These are phyloP conservation scores for Lacanobia wlatinum DNA, from an alignment of 2,888 invertebrate genomes.

Conservation along the genomic window DNA sequence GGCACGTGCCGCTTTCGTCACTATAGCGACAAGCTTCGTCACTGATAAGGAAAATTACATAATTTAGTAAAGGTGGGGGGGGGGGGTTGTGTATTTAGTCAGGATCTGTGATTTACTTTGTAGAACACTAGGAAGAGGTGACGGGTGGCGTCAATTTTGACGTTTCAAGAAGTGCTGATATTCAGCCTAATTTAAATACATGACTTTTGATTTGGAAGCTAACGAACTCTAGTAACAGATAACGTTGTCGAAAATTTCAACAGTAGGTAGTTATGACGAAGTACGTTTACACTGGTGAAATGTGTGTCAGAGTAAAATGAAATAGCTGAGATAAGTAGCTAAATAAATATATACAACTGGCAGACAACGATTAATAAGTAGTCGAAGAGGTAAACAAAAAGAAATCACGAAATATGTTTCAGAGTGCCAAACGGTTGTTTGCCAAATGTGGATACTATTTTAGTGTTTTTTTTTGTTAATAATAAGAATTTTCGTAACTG, in stretches of 20 bases:
- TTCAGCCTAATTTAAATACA: not conserved
- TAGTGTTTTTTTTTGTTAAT: not conserved
- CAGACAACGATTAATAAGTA: constrained; percentile 7
- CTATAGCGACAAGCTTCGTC: constrained; percentile 21
- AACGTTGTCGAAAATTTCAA: constrained; percentile 11
- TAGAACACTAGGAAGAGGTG: not conserved
- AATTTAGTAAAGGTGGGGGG: no score
- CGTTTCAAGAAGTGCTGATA: no score
- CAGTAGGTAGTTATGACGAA: constrained; percentile 18
- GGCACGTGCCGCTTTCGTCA: constrained; percentile 50
- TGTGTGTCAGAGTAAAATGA: constrained; percentile 42
- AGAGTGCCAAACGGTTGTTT: constrained; percentile 3
- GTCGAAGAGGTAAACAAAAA: constrained; percentile 33
- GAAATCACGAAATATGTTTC: constrained; percentile 9
- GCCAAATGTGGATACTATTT: not conserved
- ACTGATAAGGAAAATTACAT: constrained; percentile 38
- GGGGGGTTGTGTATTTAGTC: no score
- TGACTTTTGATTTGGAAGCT: not conserved
- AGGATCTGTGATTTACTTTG: constrained; percentile 9
- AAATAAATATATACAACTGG: constrained; percentile 22
- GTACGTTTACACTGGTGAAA: constrained; percentile 15
- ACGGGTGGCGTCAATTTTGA: not conserved
- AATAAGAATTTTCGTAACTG: not conserved
- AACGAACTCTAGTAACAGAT: constrained; percentile 41
- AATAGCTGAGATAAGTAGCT: constrained; percentile 30